Base-by-base conservation (phyloP, 64 coral and sea anemone genomes). In the Trachythela sp. region DNA sequence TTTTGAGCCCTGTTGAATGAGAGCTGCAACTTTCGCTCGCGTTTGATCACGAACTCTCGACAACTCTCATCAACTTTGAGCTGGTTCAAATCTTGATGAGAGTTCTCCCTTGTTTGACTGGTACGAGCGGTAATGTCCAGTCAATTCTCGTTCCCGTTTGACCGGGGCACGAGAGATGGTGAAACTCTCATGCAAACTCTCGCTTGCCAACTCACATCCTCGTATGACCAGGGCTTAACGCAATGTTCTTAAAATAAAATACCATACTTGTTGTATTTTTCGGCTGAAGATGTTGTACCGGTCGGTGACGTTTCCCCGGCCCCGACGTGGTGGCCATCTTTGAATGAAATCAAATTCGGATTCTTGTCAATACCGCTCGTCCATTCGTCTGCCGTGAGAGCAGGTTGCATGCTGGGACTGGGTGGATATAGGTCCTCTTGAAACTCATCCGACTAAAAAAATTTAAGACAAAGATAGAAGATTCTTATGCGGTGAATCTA, bases 361-460 rank as follows among this genome's bases (percentile, higher is more conserved):
- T 80, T 39, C 34, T 37, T 80, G 34, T 80, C 75, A 18, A 80
- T 80, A 18, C 75, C 75, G 31, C 75, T 80, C 0, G 34, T 80
- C 75, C 75, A 80, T 80, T 80, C 75, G 10, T 80, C 75, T 80
- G 75, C 75, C 2, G 33, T 80, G 33, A 80, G 38, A 0, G 75
- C 75, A 11, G 75, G 75, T 39, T 80, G 75, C 75, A 39, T 80
- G 38, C 75, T 80, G 75, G 75, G 75, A 37, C 32, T 38, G 8
- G 75, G 75, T 80, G 75, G 75, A 80, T 80, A 80, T 9, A 80
- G 75, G 31, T 80, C 75, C 1, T 80, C 75, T 37, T 80, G 75
- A 22, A 80, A 80, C 32, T 80, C 75, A 80, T 80, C 75, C 4
- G 75, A 80, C 75, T 80, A 37, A 80, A 80, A 35, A 13, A 2